Evolutionary conservation across 2,113 vertebrate genomes (phyloP), one percentile per base, ranked within the genome.

Genomic region (Tamias sibiricus): DNA sequence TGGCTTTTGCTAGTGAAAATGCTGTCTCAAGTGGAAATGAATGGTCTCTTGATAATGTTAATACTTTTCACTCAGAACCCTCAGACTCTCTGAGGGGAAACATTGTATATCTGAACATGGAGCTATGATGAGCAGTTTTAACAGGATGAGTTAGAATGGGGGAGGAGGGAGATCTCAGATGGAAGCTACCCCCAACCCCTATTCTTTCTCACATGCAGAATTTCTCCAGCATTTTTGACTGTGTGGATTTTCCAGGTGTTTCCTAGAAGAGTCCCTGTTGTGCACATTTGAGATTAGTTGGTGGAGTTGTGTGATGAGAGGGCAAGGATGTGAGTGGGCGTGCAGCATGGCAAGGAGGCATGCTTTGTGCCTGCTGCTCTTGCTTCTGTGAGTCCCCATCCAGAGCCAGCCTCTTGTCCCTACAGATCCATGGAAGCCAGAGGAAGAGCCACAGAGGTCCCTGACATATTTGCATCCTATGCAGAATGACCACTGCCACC

Each of bases 61-160:
- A 85, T 40, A 40, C 62, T 89, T 89, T 79, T 90, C 47, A 59
- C 35, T 24, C 12, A 87, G 80, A 92, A n/a, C 49, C 35, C 47
- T 86, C 57, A 22, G 44, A 37, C 84, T 28, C 62, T 92, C 79
- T 14, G 24, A 64, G 82, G 75, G 87, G 75, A 93, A 40, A 64
- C 12, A 13, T 47, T 86, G 44, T 82, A 35, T 54, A 0, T 75
- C 44, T 87, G 71, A 89, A 42, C 81, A 16, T 47, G 84, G 82
- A 79, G 64, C 83, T 57, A 30, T 80, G 42, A 75, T 90, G 89
- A 32, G 4, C 85, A 85, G 12, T 92, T 98, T 80, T 71, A 86
- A 95, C n/a, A 32, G 83, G 79, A 71, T 47, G 76, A 93, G 85
- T 81, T 52, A 85, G 82, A 66, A 35, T 49, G 69, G 66, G 76